A percentile compares a stretch with the other conserved stretches of the same genome.
phyloP scores from a whole-genome alignment of 2,888 invertebrate genomes.

The Euphydryas editha region DNA sequence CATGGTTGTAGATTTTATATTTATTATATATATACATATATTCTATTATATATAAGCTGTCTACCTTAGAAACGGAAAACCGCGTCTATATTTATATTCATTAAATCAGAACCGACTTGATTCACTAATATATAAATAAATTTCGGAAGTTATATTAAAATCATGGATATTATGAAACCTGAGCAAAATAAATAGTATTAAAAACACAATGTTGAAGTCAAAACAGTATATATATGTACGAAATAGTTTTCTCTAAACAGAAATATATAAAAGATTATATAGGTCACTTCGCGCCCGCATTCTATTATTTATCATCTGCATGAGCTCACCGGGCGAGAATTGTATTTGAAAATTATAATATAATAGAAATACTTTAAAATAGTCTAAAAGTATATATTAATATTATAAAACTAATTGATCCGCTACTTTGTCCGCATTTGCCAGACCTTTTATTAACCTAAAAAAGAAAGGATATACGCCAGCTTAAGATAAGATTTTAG shows the following conservation, averaged over 20 bases:
- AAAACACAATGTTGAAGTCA: not conserved
- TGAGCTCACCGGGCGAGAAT: constrained; percentile 12
- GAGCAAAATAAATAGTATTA: not conserved
- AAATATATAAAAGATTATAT: constrained; percentile 15
- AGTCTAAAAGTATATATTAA: not conserved
- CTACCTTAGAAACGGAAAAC: too few relatives aligned
- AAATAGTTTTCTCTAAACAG: constrained; percentile 14
- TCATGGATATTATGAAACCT: not conserved
- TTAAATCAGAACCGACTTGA: too few relatives aligned
- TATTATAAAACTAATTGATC: not conserved
- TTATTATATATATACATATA: too few relatives aligned
- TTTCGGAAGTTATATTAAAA: too few relatives aligned
- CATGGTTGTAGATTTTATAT: too few relatives aligned
- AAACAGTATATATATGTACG: constrained; percentile 5
- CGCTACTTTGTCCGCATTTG: too few relatives aligned
- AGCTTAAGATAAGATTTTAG: too few relatives aligned
- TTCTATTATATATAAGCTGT: too few relatives aligned
- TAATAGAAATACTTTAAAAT: not conserved
- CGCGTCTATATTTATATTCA: too few relatives aligned
- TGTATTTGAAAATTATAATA: constrained; percentile 2
- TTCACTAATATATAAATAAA: too few relatives aligned
- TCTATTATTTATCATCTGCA: constrained; percentile 8
- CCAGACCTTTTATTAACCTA: too few relatives aligned
- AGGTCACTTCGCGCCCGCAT: constrained; percentile 15
- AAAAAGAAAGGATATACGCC: too few relatives aligned